These are phyloP conservation scores for Dromas ardeola DNA, from an alignment of 2,113 vertebrate species.

Conservation along the genomic window DNA sequence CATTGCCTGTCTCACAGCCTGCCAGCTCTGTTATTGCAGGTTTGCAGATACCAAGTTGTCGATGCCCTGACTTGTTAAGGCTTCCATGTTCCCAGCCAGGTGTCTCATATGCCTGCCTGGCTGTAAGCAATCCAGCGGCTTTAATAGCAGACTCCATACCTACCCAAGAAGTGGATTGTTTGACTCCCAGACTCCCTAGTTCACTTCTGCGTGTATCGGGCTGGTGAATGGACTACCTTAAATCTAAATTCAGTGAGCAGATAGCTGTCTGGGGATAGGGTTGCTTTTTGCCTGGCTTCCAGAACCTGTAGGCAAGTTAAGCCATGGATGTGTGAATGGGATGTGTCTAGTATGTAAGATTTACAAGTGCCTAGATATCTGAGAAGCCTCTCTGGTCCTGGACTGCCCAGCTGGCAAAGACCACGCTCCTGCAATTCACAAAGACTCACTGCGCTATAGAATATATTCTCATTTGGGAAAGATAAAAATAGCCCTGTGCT, in stretches of 20 bases:
- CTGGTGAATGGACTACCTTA: not conserved
- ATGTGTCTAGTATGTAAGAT: not conserved
- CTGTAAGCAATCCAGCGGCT: not conserved
- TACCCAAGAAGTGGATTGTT: not conserved
- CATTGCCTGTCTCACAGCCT: not conserved
- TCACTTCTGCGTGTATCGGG: not conserved
- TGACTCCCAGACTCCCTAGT: not conserved
- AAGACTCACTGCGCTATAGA: not conserved
- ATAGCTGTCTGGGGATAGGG: not conserved
- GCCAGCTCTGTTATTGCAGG: not conserved
- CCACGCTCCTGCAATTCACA: not conserved
- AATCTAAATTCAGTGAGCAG: not conserved
- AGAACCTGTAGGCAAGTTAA: not conserved
- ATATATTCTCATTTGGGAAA: not conserved
- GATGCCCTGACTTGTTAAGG: not conserved
- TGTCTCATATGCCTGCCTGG: not conserved
- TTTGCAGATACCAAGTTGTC: not conserved
- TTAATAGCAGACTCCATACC: not conserved
- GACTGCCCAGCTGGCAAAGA: not conserved
- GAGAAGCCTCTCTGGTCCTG: not conserved
- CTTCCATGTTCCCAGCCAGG: not conserved
- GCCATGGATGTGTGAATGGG: fast-evolving
- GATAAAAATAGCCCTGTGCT: not conserved
- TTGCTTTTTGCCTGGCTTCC: not conserved
- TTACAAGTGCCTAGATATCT: not conserved